These are phyloP conservation scores for Chalcis sispes DNA, from an alignment of 2,888 invertebrate species.

Conservation along the genomic window DNA sequence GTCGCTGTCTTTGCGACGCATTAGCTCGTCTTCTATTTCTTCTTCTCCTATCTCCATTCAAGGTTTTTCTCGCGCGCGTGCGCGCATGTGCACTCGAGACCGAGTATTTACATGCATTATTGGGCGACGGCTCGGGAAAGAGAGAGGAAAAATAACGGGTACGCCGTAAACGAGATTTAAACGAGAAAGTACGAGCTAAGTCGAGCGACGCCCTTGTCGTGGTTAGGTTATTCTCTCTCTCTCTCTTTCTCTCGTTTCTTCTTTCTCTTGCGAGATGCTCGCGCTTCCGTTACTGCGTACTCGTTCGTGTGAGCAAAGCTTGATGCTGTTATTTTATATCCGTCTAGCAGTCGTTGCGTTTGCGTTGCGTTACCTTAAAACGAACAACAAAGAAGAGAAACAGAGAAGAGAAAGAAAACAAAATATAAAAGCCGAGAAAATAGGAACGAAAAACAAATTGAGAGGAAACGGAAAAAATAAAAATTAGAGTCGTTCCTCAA, in stretches of 20 bases:
- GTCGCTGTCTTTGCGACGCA: background rate
- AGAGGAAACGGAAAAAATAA: no score
- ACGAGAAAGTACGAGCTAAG: conserved; percentile 63
- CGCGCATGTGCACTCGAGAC: conserved; percentile 51
- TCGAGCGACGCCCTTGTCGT: conserved; percentile 51
- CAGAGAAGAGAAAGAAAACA: no score
- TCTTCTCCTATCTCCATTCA: background rate
- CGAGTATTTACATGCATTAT: conserved; percentile 63
- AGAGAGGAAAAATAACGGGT: no score
- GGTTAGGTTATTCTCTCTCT: background rate
- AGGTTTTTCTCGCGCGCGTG: background rate
- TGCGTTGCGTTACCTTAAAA: no score
- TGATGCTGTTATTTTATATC: conserved; percentile 40
- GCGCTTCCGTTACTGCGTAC: conserved; percentile 27
- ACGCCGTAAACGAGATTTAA: conserved; percentile 63
- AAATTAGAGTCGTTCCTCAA: no score
- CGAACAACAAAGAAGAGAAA: no score
- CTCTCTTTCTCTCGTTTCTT: background rate
- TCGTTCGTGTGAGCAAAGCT: conserved; percentile 23
- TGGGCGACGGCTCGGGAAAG: conserved; percentile 54
- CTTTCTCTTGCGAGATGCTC: conserved; percentile 2
- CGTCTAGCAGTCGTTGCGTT: background rate
- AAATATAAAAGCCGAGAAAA: no score
- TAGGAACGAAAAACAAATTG: no score
- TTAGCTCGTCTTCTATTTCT: background rate